Evolutionary conservation across 1,140 invertebrate species (phyloP).

Genomic region (Camponotus pennsylvanicus): DNA sequence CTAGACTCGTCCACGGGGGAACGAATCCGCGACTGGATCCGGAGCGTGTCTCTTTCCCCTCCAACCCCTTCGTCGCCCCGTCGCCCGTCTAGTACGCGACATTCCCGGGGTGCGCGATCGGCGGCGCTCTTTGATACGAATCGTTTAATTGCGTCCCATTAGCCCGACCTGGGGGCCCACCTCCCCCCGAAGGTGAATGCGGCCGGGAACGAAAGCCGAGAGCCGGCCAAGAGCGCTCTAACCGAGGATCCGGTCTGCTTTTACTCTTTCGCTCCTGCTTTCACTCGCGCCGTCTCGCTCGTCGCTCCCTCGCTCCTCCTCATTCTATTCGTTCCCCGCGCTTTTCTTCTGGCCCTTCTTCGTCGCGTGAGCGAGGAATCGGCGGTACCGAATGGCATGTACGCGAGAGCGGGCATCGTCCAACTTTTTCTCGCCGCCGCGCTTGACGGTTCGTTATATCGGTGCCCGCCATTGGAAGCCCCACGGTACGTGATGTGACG

Average conservation of each 20-base stretch:
- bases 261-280: constrained; percentile 73
- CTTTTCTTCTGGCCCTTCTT: constrained; percentile 66
- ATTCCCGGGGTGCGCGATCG: constrained; percentile 84
- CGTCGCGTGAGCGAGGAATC: constrained; percentile 55
- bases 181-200: constrained; percentile 75
- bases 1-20: constrained; percentile 79
- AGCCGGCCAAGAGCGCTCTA: constrained; percentile 47
- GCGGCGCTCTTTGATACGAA: constrained; percentile 86
- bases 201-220: constrained; percentile 73
- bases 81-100: constrained; percentile 83
- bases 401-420: constrained; percentile 75
- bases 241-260: constrained; percentile 50
- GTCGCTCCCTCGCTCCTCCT: constrained; percentile 22
- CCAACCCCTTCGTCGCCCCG: neutral
- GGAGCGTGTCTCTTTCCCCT: neutral
- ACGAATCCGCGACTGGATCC: constrained; percentile 72
- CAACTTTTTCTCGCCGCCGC: constrained; percentile 85
- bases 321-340: constrained; percentile 50
- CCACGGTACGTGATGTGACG: constrained; percentile 71
- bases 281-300: constrained; percentile 47
- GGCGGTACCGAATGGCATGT: constrained; percentile 58
- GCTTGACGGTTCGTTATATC: constrained; percentile 80
- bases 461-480: constrained; percentile 65
- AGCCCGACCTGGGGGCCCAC: constrained; percentile 78
- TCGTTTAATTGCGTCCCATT: constrained; percentile 87